Percentiles rank a stretch among this genome's conserved stretches.
These are phyloP conservation scores for Xiphorhynchus elegans DNA, from an alignment of 2,113 vertebrate genomes.

Conservation along the genomic window DNA sequence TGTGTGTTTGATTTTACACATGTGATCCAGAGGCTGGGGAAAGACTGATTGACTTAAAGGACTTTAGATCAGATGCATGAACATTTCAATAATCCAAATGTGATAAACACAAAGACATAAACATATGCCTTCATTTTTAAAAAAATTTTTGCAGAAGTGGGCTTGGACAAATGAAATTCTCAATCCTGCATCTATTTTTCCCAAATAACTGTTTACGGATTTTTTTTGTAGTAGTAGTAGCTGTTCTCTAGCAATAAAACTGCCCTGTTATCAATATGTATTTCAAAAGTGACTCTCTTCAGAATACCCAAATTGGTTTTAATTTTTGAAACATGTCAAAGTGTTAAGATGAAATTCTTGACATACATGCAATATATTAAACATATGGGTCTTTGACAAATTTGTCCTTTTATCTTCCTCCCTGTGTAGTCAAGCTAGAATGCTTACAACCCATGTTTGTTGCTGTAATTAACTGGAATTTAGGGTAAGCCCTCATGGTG, in stretches of 20 bases:
- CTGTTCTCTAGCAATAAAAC: neutral
- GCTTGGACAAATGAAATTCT: neutral
- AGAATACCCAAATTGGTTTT: neutral
- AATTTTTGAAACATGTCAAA: neutral
- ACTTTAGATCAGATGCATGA: neutral
- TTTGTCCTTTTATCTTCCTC: neutral
- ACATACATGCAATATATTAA: neutral
- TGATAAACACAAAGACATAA: neutral
- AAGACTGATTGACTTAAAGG: neutral
- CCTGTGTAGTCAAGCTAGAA: neutral
- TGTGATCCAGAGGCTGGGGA: neutral
- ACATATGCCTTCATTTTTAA: neutral
- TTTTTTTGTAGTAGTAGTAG: neutral
- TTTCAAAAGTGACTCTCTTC: neutral
- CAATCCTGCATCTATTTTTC: neutral
- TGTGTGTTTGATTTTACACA: neutral
- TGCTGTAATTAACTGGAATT: neutral
- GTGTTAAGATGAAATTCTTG: neutral
- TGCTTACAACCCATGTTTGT: neutral
- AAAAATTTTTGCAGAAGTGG: neutral
- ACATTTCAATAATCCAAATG: neutral
- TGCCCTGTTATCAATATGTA: neutral
- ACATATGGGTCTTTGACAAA: neutral
- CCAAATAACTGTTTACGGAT: neutral
- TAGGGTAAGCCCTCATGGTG: rapidly evolving